Evolutionary conservation across 2,888 invertebrate genomes (phyloP).

Genomic region (Brachyptera putata): DNA sequence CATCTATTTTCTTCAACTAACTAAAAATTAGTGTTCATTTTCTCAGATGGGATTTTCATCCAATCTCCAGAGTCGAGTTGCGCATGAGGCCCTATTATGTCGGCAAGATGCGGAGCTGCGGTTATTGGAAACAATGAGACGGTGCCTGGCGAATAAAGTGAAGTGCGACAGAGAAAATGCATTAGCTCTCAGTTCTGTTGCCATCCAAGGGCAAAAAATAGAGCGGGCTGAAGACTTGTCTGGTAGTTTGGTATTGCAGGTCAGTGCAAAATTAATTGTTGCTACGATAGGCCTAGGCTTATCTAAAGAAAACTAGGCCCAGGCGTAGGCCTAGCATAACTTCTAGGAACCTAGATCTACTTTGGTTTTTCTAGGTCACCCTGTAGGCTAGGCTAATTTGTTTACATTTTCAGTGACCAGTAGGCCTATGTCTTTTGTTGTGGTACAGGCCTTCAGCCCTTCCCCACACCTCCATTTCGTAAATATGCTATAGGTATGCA

Average conservation of each 20-base stretch:
- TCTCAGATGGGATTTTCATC: constrained; percentile 75
- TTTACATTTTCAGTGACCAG: no score
- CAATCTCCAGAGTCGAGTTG: constrained; percentile 79
- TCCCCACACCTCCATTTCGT: no score
- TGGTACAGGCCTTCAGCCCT: no score
- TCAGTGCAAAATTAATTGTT: constrained; percentile 30
- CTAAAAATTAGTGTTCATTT: no score
- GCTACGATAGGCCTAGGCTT: no score
- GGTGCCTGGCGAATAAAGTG: constrained; percentile 80
- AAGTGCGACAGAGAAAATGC: constrained; percentile 92
- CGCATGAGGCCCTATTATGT: constrained; percentile 85
- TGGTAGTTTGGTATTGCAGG: constrained; percentile 51
- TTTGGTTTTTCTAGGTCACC: no score
- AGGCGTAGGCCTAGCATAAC: background rate
- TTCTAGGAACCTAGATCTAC: no score
- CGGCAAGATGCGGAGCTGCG: constrained; percentile 91
- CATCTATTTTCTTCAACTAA: no score
- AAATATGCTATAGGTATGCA: no score
- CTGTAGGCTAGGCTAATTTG: no score
- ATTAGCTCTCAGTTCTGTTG: constrained; percentile 72
- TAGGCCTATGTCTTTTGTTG: no score
- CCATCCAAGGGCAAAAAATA: constrained; percentile 77
- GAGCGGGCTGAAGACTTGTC: constrained; percentile 70
- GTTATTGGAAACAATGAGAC: constrained; percentile 86
- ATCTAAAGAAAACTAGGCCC: no score